Base-by-base conservation (phyloP, 1,140 invertebrate genomes). In the Thaumetopoea pityocampa region DNA sequence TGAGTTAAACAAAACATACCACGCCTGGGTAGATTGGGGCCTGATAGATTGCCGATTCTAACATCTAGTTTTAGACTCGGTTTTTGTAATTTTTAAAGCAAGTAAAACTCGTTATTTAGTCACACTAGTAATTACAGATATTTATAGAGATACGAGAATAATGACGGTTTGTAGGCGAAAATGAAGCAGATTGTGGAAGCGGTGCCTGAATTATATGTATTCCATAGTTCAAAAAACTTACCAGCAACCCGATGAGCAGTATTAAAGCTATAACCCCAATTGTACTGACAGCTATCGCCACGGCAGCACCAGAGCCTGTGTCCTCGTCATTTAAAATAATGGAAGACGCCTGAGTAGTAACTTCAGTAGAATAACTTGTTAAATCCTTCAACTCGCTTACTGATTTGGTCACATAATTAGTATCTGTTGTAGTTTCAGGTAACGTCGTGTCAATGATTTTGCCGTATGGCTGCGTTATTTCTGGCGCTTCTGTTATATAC, bases 221-320 rank as follows among this genome's bases (percentile, higher is more conserved):
- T n/a, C n/a, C n/a, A n/a, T n/a, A n/a, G n/a, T n/a, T n/a, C n/a
- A 45, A 9, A 27, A n/a, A 23, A 64, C 74, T 79, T 52, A 83
- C 79, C 79, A 83, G 54, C 6, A 83, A 42, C 57, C 70, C 79
- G 38, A 84, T 67, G 1, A 84, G 67, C 1, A 84, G 57, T 14
- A 84, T 50, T 20, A 84, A 44, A 0, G 79, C 74, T n/a, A 78
- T 76, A 7, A 81, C 77, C 10, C 79, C 79, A 19, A 81, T 84
- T 2, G 77, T 80, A 44, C 77, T 80, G 41, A 81, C 77, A 17
- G 74, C 77, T 6, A 84, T 80, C 0, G 80, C 79, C 0, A 83
- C 65, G 1, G 67, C 73, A 1, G 77, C 79, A 6, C 77, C 79
- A 0, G 74, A 71, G 0, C 72, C 66, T 4, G 59, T 36, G n/a